A percentile compares a stretch with the other conserved stretches of the same genome.
Conservation (phyloP, 2,113 vertebrate species). For the Oriolus oriolus region DNA sequence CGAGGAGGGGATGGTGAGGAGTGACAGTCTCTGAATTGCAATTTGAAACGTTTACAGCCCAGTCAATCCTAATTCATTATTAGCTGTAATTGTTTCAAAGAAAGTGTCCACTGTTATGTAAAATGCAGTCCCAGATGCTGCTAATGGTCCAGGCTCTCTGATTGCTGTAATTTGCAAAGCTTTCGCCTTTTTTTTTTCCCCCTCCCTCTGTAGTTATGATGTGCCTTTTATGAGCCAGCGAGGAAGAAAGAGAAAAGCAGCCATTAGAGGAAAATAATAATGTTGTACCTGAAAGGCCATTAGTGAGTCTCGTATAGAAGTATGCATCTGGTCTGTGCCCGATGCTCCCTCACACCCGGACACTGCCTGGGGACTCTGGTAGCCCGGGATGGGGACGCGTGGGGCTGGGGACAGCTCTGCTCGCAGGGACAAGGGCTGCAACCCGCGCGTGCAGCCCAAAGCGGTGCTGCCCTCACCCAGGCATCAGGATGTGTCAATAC, state of each 20-base stretch:
- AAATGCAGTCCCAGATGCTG: conserved; percentile 71
- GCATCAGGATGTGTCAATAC: not conserved
- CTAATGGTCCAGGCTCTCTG: conserved; percentile 65
- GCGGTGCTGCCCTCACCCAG: not conserved
- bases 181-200: not conserved
- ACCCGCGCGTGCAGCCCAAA: not conserved
- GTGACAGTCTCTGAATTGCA: conserved; percentile 62
- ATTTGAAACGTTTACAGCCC: conserved; percentile 58
- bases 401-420: not conserved
- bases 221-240: conserved; percentile 59
- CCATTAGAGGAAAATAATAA: conserved; percentile 69
- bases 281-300: conserved; percentile 65
- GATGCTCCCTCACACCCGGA: not conserved
- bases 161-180: conserved; percentile 73
- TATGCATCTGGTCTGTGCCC: not conserved
- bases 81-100: conserved; percentile 72
- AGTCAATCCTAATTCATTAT: conserved; percentile 69
- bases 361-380: not conserved
- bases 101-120: conserved; percentile 73
- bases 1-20: not conserved
- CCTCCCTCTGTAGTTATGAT: conserved; percentile 42
- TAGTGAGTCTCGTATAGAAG: conserved; percentile 14
- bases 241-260: conserved; percentile 41
- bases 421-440: not conserved
- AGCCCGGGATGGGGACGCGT: not conserved